Evolutionary conservation across 1,140 invertebrate species (phyloP), one percentile per base, ranked within the genome.

Genomic region (Wiebesia pumilae): DNA sequence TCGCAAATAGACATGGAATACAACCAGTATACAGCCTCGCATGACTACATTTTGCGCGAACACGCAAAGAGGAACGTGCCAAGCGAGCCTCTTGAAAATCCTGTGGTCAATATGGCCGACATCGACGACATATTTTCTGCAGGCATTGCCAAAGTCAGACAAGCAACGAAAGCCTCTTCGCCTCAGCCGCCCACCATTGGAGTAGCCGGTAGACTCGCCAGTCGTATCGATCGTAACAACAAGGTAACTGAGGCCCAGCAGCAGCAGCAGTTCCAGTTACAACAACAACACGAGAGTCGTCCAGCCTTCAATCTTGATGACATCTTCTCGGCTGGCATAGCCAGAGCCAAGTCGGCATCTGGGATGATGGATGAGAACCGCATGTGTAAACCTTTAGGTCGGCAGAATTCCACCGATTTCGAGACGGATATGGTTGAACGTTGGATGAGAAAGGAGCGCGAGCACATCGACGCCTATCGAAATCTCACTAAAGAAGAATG

Each of bases 401-500:
- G 67, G 3, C 35, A 54, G 6, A 19, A 3, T 27, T 27, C 6
- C 16, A 14, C 78, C 0, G 83, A 83, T 75, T 84, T 78, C 33
- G 82, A 51, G 12, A 83, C 82, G 3, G 87, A 87, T 40, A 73
- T 82, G 14, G 87, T 87, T 3, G 88, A 88, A 62, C 51, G 87
- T 0, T 92, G 92, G 91, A 89, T 85, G 6, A 88, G 90, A 12
- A 92, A 92, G 69, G 89, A 90, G 51, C 88, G 87, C 0, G 90
- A 91, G 1, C 91, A 92, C 35, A 86, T 91, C 6, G 90, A 93
- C 27, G 88, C 89, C 0, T 94, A 91, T 47, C 87, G 93, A 10
- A 94, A 94, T 82, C 86, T 94, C 12, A 93, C 93, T 0, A 94
- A 93, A 81, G 93, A 94, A 77, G 93, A 94, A 83, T 94, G 93